Evolutionary conservation across 2,797 vertebrate species (phyloP), one percentile per base, ranked within the genome.

Genomic region (Hirundo rustica): DNA sequence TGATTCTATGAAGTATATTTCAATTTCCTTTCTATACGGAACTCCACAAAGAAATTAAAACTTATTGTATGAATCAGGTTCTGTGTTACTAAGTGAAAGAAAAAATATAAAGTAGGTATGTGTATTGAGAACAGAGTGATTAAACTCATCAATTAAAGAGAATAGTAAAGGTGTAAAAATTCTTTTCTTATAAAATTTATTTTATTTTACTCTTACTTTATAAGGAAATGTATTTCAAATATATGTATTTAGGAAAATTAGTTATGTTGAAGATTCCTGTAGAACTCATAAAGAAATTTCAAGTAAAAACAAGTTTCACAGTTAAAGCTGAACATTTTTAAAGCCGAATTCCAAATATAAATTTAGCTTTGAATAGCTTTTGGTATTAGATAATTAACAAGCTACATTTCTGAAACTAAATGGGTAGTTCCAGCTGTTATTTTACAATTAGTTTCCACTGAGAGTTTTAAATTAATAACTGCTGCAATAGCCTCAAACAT

Each of bases 371-470:
- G 75, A 92, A 95, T 89, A 95, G 90, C 64, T 95, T 88, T 95
- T 80, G 71, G 88, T 76, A 94, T 87, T 95, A 90, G 81, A 89
- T 83, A 94, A 93, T 95, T 95, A 96, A 86, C 60, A 89, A 92
- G 86, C 61, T 71, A 67, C 68, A 91, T 96, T 89, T 95, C 80
- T 91, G 71, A 87, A 95, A 94, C 85, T 64, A 93, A 86, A 87
- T 34, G 93, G 93, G 81, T 72, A 93, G 95, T 76, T 96, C 90
- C 92, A 95, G 95, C 92, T 97, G 94, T 82, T 94, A 93, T 65
- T 97, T 92, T 95, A 94, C 88, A 95, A 93, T 95, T 95, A 94
- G 88, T 92, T 96, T 95, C 90, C 95, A 94, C 84, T 67, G 90
- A 91, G 67, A 80, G 47, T 85, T 93, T 95, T 88, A 95, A 96